These are phyloP conservation scores for Nothobranchius kuhntae DNA, from an alignment of 2,113 vertebrate genomes.

Conservation along the genomic window DNA sequence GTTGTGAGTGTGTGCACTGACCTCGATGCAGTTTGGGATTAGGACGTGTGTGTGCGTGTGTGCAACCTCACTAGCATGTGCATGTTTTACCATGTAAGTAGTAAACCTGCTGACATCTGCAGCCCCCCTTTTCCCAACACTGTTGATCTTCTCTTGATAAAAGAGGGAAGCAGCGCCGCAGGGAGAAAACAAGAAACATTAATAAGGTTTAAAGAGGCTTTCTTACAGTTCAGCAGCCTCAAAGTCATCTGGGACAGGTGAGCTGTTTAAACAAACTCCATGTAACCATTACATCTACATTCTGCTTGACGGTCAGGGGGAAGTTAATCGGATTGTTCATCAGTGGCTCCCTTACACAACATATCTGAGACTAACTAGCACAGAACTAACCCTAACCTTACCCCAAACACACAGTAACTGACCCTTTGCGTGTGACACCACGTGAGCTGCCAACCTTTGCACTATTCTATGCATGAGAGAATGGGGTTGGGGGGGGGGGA, in stretches of 20 bases:
- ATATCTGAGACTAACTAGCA: no score
- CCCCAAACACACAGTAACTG: no score
- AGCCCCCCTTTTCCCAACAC: slow-evolving; percentile 6
- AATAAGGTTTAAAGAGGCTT: slow-evolving; percentile 5
- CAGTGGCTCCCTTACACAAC: no score
- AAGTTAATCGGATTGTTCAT: no score
- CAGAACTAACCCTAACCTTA: no score
- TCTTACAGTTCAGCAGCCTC: slow-evolving; percentile 6
- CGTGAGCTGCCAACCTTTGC: no score
- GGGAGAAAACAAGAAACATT: slow-evolving; percentile 1
- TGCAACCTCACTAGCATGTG: not conserved
- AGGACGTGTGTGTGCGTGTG: not conserved
- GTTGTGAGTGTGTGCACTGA: slow-evolving; percentile 19
- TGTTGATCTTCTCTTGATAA: slow-evolving; percentile 35
- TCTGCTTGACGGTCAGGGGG: not conserved
- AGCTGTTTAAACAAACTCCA: slow-evolving; percentile 12
- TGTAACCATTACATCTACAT: not conserved
- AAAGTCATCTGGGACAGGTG: not conserved
- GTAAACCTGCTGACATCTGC: slow-evolving; percentile 39
- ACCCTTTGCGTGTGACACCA: no score
- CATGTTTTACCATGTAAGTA: slow-evolving; percentile 1
- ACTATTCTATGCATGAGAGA: no score
- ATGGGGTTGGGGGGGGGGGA: no score
- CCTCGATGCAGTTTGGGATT: slow-evolving; percentile 35
- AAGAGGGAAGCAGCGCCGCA: slow-evolving; percentile 8